Evolutionary conservation across 2,888 invertebrate genomes (phyloP).

Genomic region (Stenurella melanura): DNA sequence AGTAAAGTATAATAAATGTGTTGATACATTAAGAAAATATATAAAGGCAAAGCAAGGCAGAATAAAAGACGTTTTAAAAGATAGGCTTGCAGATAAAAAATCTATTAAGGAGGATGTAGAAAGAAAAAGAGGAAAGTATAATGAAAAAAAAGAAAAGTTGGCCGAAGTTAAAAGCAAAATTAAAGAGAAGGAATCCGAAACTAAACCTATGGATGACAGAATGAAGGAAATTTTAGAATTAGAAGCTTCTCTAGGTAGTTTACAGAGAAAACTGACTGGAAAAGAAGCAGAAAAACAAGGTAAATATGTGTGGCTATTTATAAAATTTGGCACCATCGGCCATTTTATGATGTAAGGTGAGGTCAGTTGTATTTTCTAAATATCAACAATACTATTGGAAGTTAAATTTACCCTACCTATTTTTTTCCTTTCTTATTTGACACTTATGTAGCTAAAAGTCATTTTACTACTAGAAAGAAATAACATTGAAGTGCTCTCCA

Average conservation of each 20-base stretch:
- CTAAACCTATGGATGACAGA: constrained; percentile 72
- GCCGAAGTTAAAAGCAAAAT: constrained; percentile 75
- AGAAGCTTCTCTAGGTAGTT: constrained; percentile 66
- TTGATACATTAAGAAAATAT: constrained; percentile 83
- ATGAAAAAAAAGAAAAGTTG: constrained; percentile 79
- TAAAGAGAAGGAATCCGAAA: constrained; percentile 70
- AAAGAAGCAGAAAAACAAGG: constrained; percentile 77
- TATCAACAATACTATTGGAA: too few species aligned
- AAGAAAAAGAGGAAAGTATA: constrained; percentile 77
- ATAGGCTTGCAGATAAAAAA: constrained; percentile 75
- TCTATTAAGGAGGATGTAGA: constrained; percentile 79
- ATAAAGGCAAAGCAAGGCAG: constrained; percentile 74
- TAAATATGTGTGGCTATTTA: neutral
- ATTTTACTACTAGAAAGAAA: too few species aligned
- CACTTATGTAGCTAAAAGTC: too few species aligned
- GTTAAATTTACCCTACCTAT: too few species aligned
- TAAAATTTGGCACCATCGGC: neutral
- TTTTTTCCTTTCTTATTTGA: too few species aligned
- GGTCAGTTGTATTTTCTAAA: too few species aligned
- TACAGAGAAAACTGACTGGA: constrained; percentile 70
- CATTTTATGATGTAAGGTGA: too few species aligned
- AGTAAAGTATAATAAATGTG: constrained; percentile 91
- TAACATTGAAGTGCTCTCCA: too few species aligned
- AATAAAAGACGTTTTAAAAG: constrained; percentile 74
- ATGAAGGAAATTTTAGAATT: constrained; percentile 70